Evolutionary conservation across 2,888 invertebrate genomes (phyloP).

Genomic region (Petrolisthes cinctipes): DNA sequence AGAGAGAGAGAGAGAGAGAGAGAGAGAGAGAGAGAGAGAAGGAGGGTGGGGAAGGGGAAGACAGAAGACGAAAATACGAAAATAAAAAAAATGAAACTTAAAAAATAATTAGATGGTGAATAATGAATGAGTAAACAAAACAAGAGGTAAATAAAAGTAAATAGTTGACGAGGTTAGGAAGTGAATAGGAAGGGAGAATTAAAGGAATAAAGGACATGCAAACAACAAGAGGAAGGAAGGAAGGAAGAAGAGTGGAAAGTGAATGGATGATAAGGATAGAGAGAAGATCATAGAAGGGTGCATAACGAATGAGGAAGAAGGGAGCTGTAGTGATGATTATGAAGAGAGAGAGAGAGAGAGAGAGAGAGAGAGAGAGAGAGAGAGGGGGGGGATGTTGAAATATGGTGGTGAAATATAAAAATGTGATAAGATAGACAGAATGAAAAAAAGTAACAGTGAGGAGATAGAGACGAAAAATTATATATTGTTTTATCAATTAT

Average conservation of each 20-base stretch:
- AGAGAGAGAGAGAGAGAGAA: background rate
- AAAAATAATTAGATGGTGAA: background rate
- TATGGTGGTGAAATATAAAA: too few species aligned
- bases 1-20: background rate
- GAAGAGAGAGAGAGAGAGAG: background rate
- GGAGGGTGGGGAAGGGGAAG: constrained; percentile 8
- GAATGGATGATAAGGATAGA: background rate
- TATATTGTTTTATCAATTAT: background rate
- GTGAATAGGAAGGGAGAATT: background rate
- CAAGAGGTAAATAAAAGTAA: too few species aligned
- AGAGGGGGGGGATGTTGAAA: background rate
- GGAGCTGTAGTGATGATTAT: background rate
- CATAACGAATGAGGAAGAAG: background rate
- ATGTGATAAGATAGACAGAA: background rate
- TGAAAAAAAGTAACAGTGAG: background rate
- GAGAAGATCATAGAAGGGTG: background rate
- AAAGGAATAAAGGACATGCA: background rate
- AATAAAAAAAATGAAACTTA: background rate
- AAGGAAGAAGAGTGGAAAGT: background rate
- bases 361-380: constrained; percentile 8
- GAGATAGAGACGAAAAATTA: too few species aligned
- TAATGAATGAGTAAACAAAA: too few species aligned
- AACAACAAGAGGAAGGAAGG: constrained; percentile 10
- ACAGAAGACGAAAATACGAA: background rate
- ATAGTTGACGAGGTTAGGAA: too few species aligned